Conservation (phyloP, 2,113 vertebrate species). For the Clarias macrocephalus region DNA sequence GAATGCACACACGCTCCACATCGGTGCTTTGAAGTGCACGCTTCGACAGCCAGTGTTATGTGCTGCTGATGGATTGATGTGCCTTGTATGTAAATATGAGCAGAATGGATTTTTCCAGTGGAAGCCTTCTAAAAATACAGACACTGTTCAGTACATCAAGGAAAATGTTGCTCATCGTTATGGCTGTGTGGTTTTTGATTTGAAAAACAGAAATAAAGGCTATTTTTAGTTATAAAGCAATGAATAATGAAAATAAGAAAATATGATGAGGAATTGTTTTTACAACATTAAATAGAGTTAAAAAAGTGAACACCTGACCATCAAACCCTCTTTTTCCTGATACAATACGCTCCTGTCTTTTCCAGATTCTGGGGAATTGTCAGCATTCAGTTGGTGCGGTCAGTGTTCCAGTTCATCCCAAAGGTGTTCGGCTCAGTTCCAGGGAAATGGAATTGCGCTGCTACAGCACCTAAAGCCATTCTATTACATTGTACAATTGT, state of each 20-base stretch:
- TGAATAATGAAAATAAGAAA: background rate
- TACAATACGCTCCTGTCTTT: background rate
- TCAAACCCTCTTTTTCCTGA: background rate
- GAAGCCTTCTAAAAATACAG: conserved; percentile 13
- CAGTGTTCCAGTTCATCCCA: background rate
- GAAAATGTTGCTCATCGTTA: background rate
- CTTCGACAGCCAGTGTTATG: conserved; percentile 32
- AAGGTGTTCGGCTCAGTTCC: background rate
- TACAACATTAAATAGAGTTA: background rate
- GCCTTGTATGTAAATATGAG: conserved; percentile 32
- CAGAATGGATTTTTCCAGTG: conserved; percentile 13
- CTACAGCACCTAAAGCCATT: background rate
- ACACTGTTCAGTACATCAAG: background rate
- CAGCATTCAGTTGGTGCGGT: background rate
- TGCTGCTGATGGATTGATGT: conserved; percentile 38
- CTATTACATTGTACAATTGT: background rate
- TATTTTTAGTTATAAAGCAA: background rate
- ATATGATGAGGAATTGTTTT: background rate
- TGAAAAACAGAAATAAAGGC: background rate
- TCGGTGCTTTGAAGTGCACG: conserved; percentile 39
- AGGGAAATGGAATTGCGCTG: background rate
- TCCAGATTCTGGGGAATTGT: background rate
- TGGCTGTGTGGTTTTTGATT: no score
- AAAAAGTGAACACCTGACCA: background rate
- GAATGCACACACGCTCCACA: background rate